Evolutionary conservation across 2,113 vertebrate genomes (phyloP).

Genomic region (Mixornis gularis): DNA sequence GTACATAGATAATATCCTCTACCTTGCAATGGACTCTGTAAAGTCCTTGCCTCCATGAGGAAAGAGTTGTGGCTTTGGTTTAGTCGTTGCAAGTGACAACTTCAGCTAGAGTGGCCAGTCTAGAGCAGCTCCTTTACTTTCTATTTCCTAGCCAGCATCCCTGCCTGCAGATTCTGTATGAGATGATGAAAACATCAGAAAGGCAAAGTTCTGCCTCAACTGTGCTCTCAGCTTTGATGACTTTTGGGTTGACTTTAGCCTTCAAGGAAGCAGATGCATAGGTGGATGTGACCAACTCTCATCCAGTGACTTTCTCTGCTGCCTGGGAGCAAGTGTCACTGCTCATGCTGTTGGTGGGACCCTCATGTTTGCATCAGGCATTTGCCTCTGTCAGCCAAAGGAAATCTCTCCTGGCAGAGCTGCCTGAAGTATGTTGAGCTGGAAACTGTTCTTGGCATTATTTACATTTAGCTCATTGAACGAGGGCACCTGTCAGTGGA

Average conservation of each 20-base stretch:
- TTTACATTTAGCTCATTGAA: neutral
- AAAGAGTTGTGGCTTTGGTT: neutral
- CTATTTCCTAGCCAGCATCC: neutral
- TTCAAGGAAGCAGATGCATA: neutral
- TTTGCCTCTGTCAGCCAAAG: neutral
- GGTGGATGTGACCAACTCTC: rapidly evolving
- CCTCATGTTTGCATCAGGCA: neutral
- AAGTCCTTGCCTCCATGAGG: neutral
- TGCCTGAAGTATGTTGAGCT: neutral
- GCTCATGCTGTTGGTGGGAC: neutral
- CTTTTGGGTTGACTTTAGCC: neutral
- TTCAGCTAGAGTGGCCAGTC: neutral
- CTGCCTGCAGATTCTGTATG: neutral
- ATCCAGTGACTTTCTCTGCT: neutral
- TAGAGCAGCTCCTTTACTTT: neutral
- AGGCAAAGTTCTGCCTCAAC: neutral
- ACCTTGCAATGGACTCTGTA: neutral
- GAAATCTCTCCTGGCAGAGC: neutral
- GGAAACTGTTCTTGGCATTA: neutral
- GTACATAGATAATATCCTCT: neutral
- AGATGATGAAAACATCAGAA: neutral
- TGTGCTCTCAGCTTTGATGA: neutral
- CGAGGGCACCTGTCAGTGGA: neutral
- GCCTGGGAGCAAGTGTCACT: neutral
- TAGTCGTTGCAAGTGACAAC: neutral